Conservation (phyloP, 2,113 vertebrate genomes). For the Misgurnus mizolepis region DNA sequence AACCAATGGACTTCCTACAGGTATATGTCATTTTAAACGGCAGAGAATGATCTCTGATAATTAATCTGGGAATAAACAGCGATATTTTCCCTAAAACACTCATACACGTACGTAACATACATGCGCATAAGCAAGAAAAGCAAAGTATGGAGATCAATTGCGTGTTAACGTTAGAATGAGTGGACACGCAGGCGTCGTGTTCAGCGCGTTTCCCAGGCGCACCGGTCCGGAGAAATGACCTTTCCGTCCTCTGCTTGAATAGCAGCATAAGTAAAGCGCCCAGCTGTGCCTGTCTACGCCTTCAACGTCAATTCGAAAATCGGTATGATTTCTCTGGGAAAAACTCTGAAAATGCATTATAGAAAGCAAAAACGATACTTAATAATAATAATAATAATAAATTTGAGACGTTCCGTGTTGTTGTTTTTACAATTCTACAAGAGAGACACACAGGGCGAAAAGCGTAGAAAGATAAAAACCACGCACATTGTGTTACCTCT, state of each 20-base stretch:
- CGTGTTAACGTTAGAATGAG: conserved; percentile 11
- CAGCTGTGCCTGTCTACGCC: conserved; percentile 83
- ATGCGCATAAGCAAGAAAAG: conserved; percentile 6
- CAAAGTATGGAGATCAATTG: not conserved
- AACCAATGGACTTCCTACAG: not conserved
- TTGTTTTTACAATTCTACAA: not conserved
- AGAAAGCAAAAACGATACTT: too few relatives aligned
- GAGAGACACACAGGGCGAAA: too few relatives aligned
- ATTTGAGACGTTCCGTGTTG: not conserved
- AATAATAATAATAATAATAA: too few relatives aligned
- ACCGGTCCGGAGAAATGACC: conserved; percentile 73
- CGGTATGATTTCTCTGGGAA: conserved; percentile 84
- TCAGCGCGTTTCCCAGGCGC: conserved; percentile 56
- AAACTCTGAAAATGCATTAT: conserved; percentile 41
- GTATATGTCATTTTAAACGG: too few relatives aligned
- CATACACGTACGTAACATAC: not conserved
- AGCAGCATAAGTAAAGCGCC: conserved; percentile 73
- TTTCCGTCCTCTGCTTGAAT: conserved; percentile 77
- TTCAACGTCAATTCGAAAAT: conserved; percentile 87
- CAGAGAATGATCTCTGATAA: not conserved
- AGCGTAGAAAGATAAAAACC: too few relatives aligned
- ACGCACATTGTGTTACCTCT: too few relatives aligned
- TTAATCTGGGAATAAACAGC: not conserved
- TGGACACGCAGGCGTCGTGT: conserved; percentile 49
- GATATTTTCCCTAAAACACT: not conserved